These are phyloP conservation scores for Lumbricus terrestris DNA, from an alignment of 2,888 invertebrate species.

Conservation along the genomic window DNA sequence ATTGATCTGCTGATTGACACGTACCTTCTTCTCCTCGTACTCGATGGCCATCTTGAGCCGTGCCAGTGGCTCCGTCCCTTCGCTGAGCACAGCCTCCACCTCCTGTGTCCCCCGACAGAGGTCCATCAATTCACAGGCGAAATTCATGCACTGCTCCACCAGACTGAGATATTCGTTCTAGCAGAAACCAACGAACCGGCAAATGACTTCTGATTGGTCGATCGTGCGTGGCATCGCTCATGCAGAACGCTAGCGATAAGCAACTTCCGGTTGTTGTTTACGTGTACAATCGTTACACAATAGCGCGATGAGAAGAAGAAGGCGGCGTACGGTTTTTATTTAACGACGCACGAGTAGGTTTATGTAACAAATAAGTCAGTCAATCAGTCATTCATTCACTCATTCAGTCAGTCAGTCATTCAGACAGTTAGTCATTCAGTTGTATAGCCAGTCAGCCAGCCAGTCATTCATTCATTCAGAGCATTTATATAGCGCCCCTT, in stretches of 20 bases:
- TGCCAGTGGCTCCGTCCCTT: constrained; percentile 68
- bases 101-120: constrained; percentile 72
- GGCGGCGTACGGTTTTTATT: neutral
- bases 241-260: neutral
- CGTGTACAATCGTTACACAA: neutral
- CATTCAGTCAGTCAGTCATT: no score
- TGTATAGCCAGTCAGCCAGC: neutral
- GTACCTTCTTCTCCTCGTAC: constrained; percentile 69
- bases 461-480: no score
- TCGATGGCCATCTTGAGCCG: constrained; percentile 71
- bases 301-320: neutral
- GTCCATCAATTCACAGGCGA: constrained; percentile 60
- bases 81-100: constrained; percentile 69
- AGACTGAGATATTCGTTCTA: constrained; percentile 66
- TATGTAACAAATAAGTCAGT: no score
- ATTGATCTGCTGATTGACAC: neutral
- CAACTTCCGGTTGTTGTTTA: neutral
- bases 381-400: neutral
- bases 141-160: constrained; percentile 61
- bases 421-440: no score
- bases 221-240: neutral
- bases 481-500: no score
- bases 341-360: neutral
- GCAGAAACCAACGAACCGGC: neutral
- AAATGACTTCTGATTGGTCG: neutral